These are phyloP conservation scores for Pasiphila rectangulata DNA, from an alignment of 2,888 invertebrate species.

Conservation along the genomic window DNA sequence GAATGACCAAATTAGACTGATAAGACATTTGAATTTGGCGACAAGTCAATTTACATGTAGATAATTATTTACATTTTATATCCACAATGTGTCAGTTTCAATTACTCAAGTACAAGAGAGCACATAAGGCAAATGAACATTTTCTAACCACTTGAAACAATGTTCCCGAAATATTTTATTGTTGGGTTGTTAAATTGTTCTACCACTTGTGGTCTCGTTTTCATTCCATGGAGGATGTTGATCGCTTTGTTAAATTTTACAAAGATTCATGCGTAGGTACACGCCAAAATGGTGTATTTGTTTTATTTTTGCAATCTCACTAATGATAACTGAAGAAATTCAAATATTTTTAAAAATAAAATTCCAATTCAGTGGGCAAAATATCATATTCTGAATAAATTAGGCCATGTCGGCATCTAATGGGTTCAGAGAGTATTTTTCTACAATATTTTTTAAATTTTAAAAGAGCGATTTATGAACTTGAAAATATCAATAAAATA, in stretches of 20 bases:
- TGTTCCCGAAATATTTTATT: conserved; percentile 9
- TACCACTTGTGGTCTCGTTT: conserved; percentile 26
- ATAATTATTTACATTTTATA: conserved; percentile 44
- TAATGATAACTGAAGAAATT: conserved; percentile 59
- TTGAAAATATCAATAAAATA: conserved; percentile 70
- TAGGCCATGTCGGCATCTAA: conserved; percentile 64
- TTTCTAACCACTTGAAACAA: conserved; percentile 15
- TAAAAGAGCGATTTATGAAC: conserved; percentile 71
- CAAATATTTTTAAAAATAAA: conserved; percentile 41
- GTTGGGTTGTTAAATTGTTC: conserved; percentile 25
- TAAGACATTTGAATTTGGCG: conserved; percentile 50
- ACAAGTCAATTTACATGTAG: conserved; percentile 53
- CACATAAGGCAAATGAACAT: conserved; percentile 30
- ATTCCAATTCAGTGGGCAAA: conserved; percentile 55
- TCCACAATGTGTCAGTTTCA: conserved; percentile 37
- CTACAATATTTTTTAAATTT: conserved; percentile 74
- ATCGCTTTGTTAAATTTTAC: conserved; percentile 27
- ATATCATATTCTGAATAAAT: conserved; percentile 58
- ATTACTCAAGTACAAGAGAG: conserved; percentile 47
- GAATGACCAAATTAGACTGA: conserved; percentile 66
- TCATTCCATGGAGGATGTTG: conserved; percentile 31
- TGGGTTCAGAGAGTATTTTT: conserved; percentile 78
- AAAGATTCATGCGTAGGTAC: conserved; percentile 10
- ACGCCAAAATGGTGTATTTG: conserved; percentile 25
- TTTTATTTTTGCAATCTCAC: conserved; percentile 58